Evolutionary conservation across 2,888 invertebrate species (phyloP), one percentile per base, ranked within the genome.

Genomic region (Orthosia cruda): DNA sequence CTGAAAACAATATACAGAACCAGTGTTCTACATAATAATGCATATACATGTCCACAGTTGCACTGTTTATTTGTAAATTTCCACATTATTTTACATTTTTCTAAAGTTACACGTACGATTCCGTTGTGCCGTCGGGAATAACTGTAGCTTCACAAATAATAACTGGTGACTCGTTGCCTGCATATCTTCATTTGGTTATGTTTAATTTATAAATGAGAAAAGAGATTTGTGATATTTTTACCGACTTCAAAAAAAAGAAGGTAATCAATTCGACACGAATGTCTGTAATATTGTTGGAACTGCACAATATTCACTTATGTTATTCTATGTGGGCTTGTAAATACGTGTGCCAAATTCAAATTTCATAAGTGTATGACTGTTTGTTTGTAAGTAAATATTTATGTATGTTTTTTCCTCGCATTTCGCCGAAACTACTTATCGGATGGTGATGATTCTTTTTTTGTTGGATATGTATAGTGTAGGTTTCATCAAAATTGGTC

Each of bases 1-100:
- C 40, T 1, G 23, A 40, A 74, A 67, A 72, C 20, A 58, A 20
- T 26, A n/a, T 88, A 83, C 89, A 49, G 89, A 89, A 89, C 89
- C 83, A 40, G 12, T 13, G 1, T 26, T 1, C 13, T 11, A 18
- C 26, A 23, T 50, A 23, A 59, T 9, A 63, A 64, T 71, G 49
- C 40, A 71, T 73, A 72, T 66, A 81, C 61, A 65, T 59, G 40
- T 59, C 55, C 16, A 63, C 65, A 47, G 66, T 64, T 64, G 85
- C 80, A 71, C 71, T 77, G 85, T 89, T 89, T 88, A 89, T 89
- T 89, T 89, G 84, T 85, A 84, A 90, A 90, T 89, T 90, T 87
- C 77, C 85, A 87, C 88, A 89, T 89, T 90, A 90, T 90, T 90
- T 83, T 86, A 83, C 79, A 89, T 90, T 90, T 89, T 87, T 84